Evolutionary conservation across 2,888 invertebrate genomes (phyloP), one percentile per base, ranked within the genome.

Genomic region (Eubasilissa splendida): DNA sequence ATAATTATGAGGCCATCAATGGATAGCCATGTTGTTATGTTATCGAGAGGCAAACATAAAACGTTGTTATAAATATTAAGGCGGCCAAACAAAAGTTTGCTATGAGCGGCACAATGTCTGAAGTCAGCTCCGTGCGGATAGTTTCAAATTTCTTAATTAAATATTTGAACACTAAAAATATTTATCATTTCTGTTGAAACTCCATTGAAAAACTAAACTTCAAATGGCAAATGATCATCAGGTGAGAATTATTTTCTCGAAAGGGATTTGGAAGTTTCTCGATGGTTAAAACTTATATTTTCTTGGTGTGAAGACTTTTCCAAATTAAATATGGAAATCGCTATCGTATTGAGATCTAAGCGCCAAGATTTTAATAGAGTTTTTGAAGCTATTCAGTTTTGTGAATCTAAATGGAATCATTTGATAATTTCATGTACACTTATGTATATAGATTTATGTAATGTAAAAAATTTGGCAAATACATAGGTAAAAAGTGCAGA

Each of bases 201-300:
- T 58, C 52, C 42, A 11, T 68, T 68, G 54, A 70, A 70, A 70
- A 70, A 70, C 70, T 54, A 22, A 14, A 11, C 70, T 31, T 22
- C 10, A 31, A 58, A 53, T 65, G 75, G 66, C 42, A 79, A 68
- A 80, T 76, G 68, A 68, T 68, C 65, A 80, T 80, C 79, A 80
- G 79, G 76, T 76, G 76, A 79, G 52, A 80, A 80, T 76, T 80
- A 70, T 76, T 76, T 71, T 71, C 74, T 42, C 54, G 68, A 68
- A 65, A 74, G 14, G 71, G 59, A 70, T 74, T 79, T 66, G 53
- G 63, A 56, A 78, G 33, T 78, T 78, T 71, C 31, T 52, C 70
- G 12, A 70, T 70, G 70, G 70, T 54, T 70, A 70, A 42, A 70
- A 70, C 70, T 70, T 70, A 54, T 66, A 76, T 54, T 70, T 54